These are phyloP conservation scores for Orchesellides sinensis DNA, from an alignment of 2,888 invertebrate species.

Conservation along the genomic window DNA sequence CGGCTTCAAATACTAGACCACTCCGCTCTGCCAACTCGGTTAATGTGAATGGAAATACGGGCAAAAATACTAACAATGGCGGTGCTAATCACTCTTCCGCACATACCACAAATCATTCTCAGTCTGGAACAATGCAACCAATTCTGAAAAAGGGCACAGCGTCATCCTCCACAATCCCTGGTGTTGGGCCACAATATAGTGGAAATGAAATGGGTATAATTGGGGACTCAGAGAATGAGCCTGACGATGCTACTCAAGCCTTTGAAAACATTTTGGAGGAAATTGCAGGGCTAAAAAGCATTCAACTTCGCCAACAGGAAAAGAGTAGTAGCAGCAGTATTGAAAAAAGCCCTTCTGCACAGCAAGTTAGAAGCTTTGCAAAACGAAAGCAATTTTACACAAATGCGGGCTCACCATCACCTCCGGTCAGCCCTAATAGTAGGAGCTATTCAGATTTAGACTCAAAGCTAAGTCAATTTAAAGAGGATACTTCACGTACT, in stretches of 20 bases:
- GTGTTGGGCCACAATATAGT: conserved; percentile 32
- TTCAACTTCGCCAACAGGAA: conserved; percentile 71
- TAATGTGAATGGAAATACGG: conserved; percentile 51
- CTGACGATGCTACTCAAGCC: conserved; percentile 67
- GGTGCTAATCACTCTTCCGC: conserved; percentile 35
- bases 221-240: conserved; percentile 55
- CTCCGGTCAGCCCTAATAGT: conserved; percentile 63
- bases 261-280: conserved; percentile 74
- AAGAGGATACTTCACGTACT: conserved; percentile 70
- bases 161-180: conserved; percentile 35
- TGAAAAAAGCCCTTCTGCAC: conserved; percentile 47
- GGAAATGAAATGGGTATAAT: conserved; percentile 29
- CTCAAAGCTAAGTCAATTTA: conserved; percentile 72
- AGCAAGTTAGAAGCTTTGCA: conserved; percentile 71
- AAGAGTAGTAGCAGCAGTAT: conserved; percentile 54
- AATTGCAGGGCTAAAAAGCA: conserved; percentile 74
- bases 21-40: conserved; percentile 54
- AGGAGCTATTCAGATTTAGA: conserved; percentile 67
- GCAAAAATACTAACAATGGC: conserved; percentile 35
- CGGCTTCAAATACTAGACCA: conserved; percentile 30
- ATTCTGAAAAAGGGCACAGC: conserved; percentile 70
- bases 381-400: conserved; percentile 73
- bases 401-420: conserved; percentile 50
- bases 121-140: conserved; percentile 55
- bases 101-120: conserved; percentile 40